A percentile compares a stretch with the other conserved stretches of the same genome.
These are phyloP conservation scores for Laticauda laticaudata DNA, from an alignment of 2,113 vertebrate species.

Conservation along the genomic window DNA sequence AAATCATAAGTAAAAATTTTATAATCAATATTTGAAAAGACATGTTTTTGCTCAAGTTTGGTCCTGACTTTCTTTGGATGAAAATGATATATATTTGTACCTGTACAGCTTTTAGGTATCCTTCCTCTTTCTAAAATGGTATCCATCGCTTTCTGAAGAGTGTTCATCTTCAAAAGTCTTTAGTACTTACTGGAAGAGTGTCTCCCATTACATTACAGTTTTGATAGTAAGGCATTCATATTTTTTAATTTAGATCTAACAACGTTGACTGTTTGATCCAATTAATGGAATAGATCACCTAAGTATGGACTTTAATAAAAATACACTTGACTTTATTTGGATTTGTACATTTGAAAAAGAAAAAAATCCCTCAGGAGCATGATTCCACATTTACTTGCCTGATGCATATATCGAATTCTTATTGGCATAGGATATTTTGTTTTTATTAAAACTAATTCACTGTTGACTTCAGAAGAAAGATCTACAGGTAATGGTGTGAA, in stretches of 20 bases:
- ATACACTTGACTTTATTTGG: background rate
- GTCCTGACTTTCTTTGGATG: background rate
- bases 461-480: slow-evolving; percentile 32
- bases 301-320: background rate
- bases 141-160: background rate
- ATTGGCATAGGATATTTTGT: slow-evolving; percentile 58
- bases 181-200: too few species aligned
- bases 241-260: background rate
- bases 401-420: slow-evolving; percentile 61
- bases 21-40: background rate
- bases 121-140: background rate
- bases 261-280: background rate
- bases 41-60: background rate
- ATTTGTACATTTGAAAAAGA: background rate
- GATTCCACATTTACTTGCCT: slow-evolving; percentile 14
- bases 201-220: background rate
- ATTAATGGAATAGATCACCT: background rate
- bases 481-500: rapidly evolving
- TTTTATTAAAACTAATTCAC: slow-evolving; percentile 22
- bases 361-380: background rate
- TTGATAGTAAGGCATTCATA: background rate
- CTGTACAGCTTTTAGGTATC: background rate
- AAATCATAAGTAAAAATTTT: background rate
- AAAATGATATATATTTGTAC: background rate
- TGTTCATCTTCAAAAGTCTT: background rate